phyloP scores from a whole-genome alignment of 2,888 invertebrate genomes.

The Latrodectus hesperus region DNA sequence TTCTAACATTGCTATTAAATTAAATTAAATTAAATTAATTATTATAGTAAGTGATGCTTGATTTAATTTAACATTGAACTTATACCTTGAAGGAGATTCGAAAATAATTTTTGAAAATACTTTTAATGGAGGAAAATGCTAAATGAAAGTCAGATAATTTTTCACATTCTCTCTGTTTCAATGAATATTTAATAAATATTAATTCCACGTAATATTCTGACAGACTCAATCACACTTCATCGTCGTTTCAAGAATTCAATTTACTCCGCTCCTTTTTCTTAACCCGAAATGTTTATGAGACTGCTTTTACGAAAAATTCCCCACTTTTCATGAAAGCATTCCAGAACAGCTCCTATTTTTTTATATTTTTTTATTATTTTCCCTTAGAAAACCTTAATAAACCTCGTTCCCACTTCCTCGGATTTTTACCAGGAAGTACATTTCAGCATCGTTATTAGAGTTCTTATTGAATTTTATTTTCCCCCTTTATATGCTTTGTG shows the following conservation, averaged over 20 bases:
- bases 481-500: background rate
- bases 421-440: conserved; percentile 24
- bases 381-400: conserved; percentile 38
- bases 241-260: background rate
- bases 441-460: conserved; percentile 36
- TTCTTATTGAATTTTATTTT: conserved; percentile 38
- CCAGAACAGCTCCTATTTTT: background rate
- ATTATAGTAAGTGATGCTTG: too few relatives aligned
- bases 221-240: background rate
- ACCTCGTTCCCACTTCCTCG: conserved; percentile 13
- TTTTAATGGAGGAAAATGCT: too few relatives aligned
- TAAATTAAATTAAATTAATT: too few relatives aligned
- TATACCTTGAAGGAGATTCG: too few relatives aligned
- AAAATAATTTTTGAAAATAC: too few relatives aligned
- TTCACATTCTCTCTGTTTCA: too few relatives aligned
- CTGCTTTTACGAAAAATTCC: conserved; percentile 3
- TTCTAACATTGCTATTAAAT: too few relatives aligned
- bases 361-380: background rate
- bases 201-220: too few relatives aligned
- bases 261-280: conserved; percentile 4
- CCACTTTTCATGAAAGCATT: background rate
- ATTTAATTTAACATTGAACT: too few relatives aligned
- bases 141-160: too few relatives aligned
- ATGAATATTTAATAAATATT: too few relatives aligned
- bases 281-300: conserved; percentile 20